Base-by-base conservation (phyloP, 2,797 vertebrate genomes). In the Rhinella marina region DNA sequence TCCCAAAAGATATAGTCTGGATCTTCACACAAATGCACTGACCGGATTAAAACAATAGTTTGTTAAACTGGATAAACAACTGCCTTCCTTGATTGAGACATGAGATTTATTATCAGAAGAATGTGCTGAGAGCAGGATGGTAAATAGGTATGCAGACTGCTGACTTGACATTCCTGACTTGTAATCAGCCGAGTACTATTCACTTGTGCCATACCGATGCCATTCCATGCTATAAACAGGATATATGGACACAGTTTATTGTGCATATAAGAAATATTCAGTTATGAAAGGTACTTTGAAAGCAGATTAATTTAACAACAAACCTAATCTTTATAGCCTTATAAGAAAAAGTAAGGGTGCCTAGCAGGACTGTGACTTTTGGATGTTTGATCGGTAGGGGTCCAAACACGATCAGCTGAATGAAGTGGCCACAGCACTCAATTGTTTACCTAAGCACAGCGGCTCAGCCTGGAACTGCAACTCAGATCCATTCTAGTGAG, bases 91-190 rank as follows among this genome's bases (percentile, higher is more conserved):
- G 25, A 84, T 59, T 41, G 54, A 73, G 52, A 72, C 81, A 57
- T 11, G 59, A 50, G 66, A 72, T 32, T 84, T 72, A 73, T 73
- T 5, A 21, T 56, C 52, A 73, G 11, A 32, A n/a, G 27, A 68
- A 82, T 68, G 48, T 82, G 50, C n/a, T 82, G 66, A 70, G 66
- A 14, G 17, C 66, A 14, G 17, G 56, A 54, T 41, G n/a, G 68
- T 56, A 72, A 27, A 72, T 57, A 70, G 50, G 12, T 21, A n/a
- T 72, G 25, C 27, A 59, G 70, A 73, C 9, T 84, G 66, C 56
- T 84, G 82, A 84, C 52, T 59, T 32, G 68, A 57, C 82, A 72
- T 83, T 56, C 66, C 82, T 72, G n/a, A 12, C 82, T n/a, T 73
- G 21, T 54, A 84, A 73, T 59, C 78, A 41, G 56, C 56, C 23